These are phyloP conservation scores for Apus apus DNA, from an alignment of 2,113 vertebrate species.

Conservation along the genomic window DNA sequence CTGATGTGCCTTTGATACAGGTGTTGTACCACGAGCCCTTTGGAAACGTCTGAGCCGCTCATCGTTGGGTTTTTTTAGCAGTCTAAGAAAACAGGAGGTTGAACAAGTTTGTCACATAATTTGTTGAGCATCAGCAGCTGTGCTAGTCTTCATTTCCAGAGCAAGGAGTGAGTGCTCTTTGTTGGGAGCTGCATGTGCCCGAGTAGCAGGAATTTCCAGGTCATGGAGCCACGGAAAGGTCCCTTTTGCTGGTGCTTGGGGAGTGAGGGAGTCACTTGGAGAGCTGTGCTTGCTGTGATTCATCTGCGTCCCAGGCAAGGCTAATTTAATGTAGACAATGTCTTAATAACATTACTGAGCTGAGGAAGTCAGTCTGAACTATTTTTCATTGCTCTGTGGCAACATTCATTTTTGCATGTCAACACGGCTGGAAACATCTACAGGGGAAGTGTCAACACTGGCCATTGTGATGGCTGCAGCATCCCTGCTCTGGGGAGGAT, in stretches of 20 bases:
- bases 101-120: not conserved
- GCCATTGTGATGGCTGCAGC: accelerated
- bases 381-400: constrained; percentile 24
- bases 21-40: not conserved
- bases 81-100: not conserved
- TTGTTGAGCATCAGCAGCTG: not conserved
- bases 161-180: not conserved
- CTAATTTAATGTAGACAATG: not conserved
- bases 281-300: not conserved
- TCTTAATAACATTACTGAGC: not conserved
- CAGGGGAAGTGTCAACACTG: not conserved
- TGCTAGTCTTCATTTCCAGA: accelerated
- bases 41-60: not conserved
- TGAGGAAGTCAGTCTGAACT: not conserved
- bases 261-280: not conserved
- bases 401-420: not conserved
- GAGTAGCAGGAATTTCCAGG: not conserved
- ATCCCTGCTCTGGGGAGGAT: accelerated
- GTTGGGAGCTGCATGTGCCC: accelerated
- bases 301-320: constrained; percentile 38
- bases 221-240: accelerated
- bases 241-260: not conserved
- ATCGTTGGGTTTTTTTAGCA: accelerated
- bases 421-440: not conserved
- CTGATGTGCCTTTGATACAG: not conserved